These are phyloP conservation scores for Proterorhinus semilunaris DNA, from an alignment of 2,113 vertebrate genomes.

Conservation along the genomic window DNA sequence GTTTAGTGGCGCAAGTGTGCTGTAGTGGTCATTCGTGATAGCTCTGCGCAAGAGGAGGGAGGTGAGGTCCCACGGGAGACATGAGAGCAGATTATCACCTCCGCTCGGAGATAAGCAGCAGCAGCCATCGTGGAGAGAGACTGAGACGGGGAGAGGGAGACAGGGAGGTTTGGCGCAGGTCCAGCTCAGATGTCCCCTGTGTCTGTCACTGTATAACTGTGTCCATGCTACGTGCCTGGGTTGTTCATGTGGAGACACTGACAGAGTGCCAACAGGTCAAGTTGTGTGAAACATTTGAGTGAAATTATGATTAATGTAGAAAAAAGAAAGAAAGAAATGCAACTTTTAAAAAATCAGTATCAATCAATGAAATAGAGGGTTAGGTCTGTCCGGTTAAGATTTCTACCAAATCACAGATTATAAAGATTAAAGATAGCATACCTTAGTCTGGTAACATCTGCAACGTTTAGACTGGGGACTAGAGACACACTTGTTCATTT, in stretches of 20 bases:
- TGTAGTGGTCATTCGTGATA: slow-evolving; percentile 20
- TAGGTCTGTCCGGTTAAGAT: no score
- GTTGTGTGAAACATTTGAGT: no score
- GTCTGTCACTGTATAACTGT: not conserved
- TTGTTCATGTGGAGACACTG: slow-evolving; percentile 1
- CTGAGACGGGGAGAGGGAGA: not conserved
- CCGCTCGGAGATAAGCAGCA: slow-evolving; percentile 56
- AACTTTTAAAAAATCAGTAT: no score
- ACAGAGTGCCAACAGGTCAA: not conserved
- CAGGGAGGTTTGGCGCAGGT: slow-evolving; percentile 39
- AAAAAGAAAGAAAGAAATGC: no score
- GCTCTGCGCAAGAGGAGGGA: slow-evolving; percentile 31
- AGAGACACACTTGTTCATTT: no score
- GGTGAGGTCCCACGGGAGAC: slow-evolving; percentile 42
- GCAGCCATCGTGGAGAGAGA: slow-evolving; percentile 26
- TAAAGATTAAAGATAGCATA: no score
- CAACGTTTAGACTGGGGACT: no score
- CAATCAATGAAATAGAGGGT: no score
- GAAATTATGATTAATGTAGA: no score
- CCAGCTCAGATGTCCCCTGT: slow-evolving; percentile 21
- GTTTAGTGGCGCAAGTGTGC: slow-evolving; percentile 5
- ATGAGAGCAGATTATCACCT: slow-evolving; percentile 57
- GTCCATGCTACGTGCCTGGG: not conserved
- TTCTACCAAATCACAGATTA: no score
- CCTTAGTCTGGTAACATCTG: no score